Percentiles rank a stretch among this genome's conserved stretches.
phyloP scores from a whole-genome alignment of 2,888 invertebrate genomes.

The Trichogramma dendrolimi region DNA sequence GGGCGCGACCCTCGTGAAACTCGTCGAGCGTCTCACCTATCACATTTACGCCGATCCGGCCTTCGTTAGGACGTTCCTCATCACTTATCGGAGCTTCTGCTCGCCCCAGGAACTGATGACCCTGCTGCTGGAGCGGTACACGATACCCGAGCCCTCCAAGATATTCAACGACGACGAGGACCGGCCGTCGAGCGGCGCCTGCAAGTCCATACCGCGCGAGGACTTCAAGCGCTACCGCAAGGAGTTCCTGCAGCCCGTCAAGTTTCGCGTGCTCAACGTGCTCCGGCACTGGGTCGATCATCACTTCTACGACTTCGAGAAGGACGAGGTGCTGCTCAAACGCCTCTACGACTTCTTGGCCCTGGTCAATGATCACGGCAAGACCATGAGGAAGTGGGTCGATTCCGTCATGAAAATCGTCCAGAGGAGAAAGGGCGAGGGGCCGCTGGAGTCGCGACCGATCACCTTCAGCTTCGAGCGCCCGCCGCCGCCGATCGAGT shows the following conservation, averaged over 20 bases:
- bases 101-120: constrained; percentile 82
- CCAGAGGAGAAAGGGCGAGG: constrained; percentile 72
- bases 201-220: constrained; percentile 67
- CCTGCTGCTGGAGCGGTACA: constrained; percentile 84
- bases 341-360: constrained; percentile 77
- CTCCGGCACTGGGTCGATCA: constrained; percentile 68
- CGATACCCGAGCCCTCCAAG: constrained; percentile 84
- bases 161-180: constrained; percentile 65
- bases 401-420: constrained; percentile 90
- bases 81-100: constrained; percentile 81
- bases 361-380: constrained; percentile 69
- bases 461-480: constrained; percentile 74
- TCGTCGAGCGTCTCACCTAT: constrained; percentile 94
- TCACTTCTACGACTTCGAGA: constrained; percentile 98
- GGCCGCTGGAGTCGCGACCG: constrained; percentile 65
- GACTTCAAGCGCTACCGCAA: constrained; percentile 95
- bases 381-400: constrained; percentile 94
- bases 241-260: constrained; percentile 95
- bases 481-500: constrained; percentile 75
- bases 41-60: constrained; percentile 96
- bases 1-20: constrained; percentile 90
- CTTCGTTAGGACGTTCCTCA: constrained; percentile 94
- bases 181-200: constrained; percentile 40
- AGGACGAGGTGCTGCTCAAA: constrained; percentile 74
- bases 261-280: constrained; percentile 63